phyloP scores from a whole-genome alignment of 2,888 invertebrate species.

The Hypena proboscidalis region DNA sequence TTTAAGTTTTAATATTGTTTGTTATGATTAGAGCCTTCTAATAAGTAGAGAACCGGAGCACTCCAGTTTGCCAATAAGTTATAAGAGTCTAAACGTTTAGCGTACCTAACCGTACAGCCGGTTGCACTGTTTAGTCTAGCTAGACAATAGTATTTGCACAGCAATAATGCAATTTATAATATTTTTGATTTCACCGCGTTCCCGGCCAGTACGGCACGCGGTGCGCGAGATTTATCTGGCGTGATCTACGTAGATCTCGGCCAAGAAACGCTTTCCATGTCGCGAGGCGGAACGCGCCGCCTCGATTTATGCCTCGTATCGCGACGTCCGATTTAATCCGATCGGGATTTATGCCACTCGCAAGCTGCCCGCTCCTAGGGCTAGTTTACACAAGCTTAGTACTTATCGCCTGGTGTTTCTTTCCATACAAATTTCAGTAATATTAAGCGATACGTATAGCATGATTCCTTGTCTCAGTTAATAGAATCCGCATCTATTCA shows the following conservation, averaged over 20 bases:
- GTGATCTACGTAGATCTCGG: conserved; percentile 63
- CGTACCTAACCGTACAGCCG: not conserved
- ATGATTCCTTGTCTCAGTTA: too few relatives aligned
- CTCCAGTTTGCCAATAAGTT: not conserved
- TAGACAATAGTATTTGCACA: conserved; percentile 12
- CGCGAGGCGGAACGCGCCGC: conserved; percentile 66
- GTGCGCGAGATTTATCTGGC: conserved; percentile 61
- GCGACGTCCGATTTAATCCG: conserved; percentile 54
- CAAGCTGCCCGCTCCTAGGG: conserved; percentile 39
- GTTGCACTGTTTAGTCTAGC: not conserved
- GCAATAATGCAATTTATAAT: conserved; percentile 25
- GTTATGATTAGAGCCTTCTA: too few relatives aligned
- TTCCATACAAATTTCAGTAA: too few relatives aligned
- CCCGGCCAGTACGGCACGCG: conserved; percentile 48
- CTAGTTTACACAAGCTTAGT: too few relatives aligned
- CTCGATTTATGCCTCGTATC: conserved; percentile 63
- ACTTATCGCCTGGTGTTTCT: too few relatives aligned
- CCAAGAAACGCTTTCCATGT: conserved; percentile 74
- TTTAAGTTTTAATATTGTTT: too few relatives aligned
- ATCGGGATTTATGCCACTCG: conserved; percentile 51
- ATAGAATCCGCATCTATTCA: too few relatives aligned
- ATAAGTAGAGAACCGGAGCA: too few relatives aligned
- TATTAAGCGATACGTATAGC: too few relatives aligned
- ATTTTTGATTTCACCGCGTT: conserved; percentile 55
- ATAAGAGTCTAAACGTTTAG: too few relatives aligned